A percentile compares a stretch with the other conserved stretches of the same genome.
These are phyloP conservation scores for Macquaria ambigua DNA, from an alignment of 2,113 vertebrate genomes.

Conservation along the genomic window DNA sequence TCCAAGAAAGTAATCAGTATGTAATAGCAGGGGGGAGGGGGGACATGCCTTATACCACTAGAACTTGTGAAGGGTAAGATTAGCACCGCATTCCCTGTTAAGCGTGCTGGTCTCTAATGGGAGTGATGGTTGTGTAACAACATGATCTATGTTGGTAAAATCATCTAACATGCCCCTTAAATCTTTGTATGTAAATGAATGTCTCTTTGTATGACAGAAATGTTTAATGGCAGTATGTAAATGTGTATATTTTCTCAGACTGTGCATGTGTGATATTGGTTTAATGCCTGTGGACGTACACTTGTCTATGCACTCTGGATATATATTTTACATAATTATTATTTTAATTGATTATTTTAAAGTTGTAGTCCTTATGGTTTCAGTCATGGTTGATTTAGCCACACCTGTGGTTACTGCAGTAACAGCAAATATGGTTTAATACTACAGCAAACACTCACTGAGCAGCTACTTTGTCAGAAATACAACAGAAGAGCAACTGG, in stretches of 20 bases:
- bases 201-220: not conserved
- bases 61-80: not conserved
- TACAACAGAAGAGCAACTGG: too few species aligned
- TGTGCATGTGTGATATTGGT: not conserved
- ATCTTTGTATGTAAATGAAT: not conserved
- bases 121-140: slow-evolving; percentile 8
- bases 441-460: too few species aligned
- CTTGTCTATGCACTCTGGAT: not conserved
- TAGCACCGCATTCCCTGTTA: not conserved
- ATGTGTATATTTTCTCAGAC: not conserved
- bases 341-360: not conserved
- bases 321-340: too few species aligned
- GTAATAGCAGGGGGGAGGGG: slow-evolving; percentile 33
- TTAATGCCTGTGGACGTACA: not conserved
- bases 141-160: slow-evolving; percentile 17
- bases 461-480: too few species aligned
- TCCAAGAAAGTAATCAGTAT: slow-evolving; percentile 53
- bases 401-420: not conserved
- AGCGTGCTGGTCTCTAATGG: not conserved
- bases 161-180: not conserved
- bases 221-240: not conserved
- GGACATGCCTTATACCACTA: slow-evolving; percentile 1
- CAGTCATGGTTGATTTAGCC: not conserved
- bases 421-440: too few species aligned
- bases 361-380: not conserved